Evolutionary conservation across 1,140 invertebrate genomes (phyloP).

Genomic region (Aricia agestis): DNA sequence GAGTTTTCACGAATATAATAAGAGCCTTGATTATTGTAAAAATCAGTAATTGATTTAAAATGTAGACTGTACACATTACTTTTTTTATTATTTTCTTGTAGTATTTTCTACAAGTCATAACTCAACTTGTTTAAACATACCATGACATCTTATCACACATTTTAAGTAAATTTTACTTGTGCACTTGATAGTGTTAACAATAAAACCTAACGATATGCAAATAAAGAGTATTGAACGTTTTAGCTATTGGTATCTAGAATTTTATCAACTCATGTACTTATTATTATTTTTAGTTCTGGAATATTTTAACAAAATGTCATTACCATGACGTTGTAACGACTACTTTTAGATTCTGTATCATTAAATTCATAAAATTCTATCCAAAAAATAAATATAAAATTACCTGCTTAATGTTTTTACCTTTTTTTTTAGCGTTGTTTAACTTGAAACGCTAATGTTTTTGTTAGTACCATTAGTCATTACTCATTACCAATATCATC

Average conservation of each 20-base stretch:
- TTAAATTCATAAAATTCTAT: neutral
- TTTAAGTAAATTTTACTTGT: neutral
- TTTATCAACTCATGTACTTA: neutral
- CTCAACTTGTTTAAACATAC: constrained; percentile 17
- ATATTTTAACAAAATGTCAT: neutral
- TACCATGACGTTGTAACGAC: neutral
- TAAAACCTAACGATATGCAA: neutral
- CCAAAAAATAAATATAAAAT: too few species aligned
- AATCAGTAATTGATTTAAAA: too few species aligned
- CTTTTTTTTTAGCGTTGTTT: too few species aligned
- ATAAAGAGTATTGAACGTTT: neutral
- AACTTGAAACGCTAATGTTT: too few species aligned
- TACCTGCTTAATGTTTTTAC: too few species aligned
- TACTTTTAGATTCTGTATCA: neutral
- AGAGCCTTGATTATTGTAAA: too few species aligned
- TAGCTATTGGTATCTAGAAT: neutral
- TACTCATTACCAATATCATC: too few species aligned
- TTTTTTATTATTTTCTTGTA: too few species aligned
- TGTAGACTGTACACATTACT: too few species aligned
- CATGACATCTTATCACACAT: constrained; percentile 14
- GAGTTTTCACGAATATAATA: too few species aligned
- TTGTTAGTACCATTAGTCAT: too few species aligned
- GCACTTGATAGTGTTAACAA: neutral
- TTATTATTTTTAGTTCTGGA: neutral
- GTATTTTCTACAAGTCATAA: constrained; percentile 8